phyloP scores from a whole-genome alignment of 2,888 invertebrate species.

The Philereme transversata region DNA sequence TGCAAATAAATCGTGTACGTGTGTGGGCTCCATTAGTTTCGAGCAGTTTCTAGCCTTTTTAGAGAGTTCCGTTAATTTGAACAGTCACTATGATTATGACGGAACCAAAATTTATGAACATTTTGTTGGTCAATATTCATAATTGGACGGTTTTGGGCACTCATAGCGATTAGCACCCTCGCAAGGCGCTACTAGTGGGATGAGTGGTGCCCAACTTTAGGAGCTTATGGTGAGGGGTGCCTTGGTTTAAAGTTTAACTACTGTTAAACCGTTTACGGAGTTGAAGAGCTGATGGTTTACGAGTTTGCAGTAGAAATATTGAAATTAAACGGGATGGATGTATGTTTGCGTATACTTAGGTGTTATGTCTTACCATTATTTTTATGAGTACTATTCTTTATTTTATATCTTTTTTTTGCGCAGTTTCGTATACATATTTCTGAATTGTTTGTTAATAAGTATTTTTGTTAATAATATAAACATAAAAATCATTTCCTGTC shows the following conservation, averaged over 20 bases:
- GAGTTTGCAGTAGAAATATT: neutral
- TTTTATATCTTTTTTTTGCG: too few species aligned
- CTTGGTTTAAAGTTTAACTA: neutral
- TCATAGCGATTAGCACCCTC: slow-evolving; percentile 74
- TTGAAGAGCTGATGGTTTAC: neutral
- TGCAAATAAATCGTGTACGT: too few species aligned
- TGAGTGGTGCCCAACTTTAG: slow-evolving; percentile 46
- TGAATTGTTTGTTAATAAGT: too few species aligned
- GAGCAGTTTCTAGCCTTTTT: neutral
- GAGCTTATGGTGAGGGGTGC: slow-evolving; percentile 21
- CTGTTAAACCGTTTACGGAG: neutral
- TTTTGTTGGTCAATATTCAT: slow-evolving; percentile 69
- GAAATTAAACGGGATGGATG: neutral
- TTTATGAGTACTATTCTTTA: too few species aligned
- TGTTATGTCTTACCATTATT: too few species aligned
- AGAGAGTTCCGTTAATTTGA: slow-evolving; percentile 16
- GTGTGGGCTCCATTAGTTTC: too few species aligned
- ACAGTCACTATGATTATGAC: slow-evolving; percentile 35
- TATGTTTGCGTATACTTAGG: too few species aligned
- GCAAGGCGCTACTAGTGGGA: slow-evolving; percentile 42
- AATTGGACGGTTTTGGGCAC: slow-evolving; percentile 73
- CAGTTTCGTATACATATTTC: too few species aligned
- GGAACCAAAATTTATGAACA: slow-evolving; percentile 28
- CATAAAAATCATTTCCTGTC: too few species aligned
- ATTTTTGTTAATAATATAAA: too few species aligned